Evolutionary conservation across 2,888 invertebrate genomes (phyloP).

Genomic region (Drosophila fungiperda): DNA sequence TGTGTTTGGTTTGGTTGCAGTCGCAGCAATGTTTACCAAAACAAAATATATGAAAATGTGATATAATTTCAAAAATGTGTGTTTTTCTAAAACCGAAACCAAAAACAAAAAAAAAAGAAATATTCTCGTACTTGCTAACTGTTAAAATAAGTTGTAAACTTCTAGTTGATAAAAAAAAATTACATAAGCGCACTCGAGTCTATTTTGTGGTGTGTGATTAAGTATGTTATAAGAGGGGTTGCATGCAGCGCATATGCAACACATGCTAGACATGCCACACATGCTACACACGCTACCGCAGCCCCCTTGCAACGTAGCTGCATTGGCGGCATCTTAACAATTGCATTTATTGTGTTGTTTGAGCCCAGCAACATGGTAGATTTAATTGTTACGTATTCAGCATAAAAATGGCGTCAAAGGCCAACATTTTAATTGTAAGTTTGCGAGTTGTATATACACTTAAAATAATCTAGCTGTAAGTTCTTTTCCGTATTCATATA

Average conservation of each 20-base stretch:
- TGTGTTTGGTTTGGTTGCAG: conserved; percentile 46
- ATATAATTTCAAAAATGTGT: conserved; percentile 79
- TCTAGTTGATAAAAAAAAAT: conserved; percentile 13
- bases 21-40: conserved; percentile 38
- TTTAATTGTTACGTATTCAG: conserved; percentile 64
- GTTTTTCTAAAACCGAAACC: conserved; percentile 63
- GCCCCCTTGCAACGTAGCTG: conserved; percentile 43
- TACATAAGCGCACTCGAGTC: conserved; percentile 23
- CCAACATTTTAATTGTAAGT: conserved; percentile 37
- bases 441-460: conserved; percentile 36
- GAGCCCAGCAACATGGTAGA: conserved; percentile 81
- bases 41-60: conserved; percentile 52
- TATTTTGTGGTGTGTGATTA: conserved; percentile 27
- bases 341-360: conserved; percentile 77
- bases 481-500: conserved; percentile 37
- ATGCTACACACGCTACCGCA: conserved; percentile 17
- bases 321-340: conserved; percentile 46
- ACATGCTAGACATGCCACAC: not conserved
- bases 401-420: conserved; percentile 30
- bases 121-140: conserved; percentile 36
- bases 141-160: conserved; percentile 40
- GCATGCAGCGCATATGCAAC: conserved; percentile 6
- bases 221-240: conserved; percentile 76
- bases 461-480: conserved; percentile 20
- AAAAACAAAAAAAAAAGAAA: conserved; percentile 26